Evolutionary conservation across 2,888 invertebrate species (phyloP).

Genomic region (Trachelus iudaicus): DNA sequence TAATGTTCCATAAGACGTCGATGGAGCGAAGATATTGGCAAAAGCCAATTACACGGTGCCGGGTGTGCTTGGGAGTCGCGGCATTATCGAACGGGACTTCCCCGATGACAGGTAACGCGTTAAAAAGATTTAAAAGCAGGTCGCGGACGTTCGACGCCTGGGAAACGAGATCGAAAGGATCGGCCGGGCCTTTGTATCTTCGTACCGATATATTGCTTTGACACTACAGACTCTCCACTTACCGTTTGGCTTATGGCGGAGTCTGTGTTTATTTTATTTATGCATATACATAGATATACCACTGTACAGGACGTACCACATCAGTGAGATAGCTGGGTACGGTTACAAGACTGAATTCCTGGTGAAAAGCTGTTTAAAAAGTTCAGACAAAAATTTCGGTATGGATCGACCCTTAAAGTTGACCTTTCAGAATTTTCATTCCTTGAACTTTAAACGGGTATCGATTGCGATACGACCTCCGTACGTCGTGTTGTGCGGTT

Average conservation of each 20-base stretch:
- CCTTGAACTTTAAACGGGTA: not conserved
- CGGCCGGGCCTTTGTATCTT: not conserved
- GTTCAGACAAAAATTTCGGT: not conserved
- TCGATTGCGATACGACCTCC: not conserved
- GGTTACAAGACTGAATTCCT: not conserved
- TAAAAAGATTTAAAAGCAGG: not conserved
- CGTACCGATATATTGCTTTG: not conserved
- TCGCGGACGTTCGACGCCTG: not conserved
- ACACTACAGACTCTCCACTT: not conserved
- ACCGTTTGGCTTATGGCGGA: not conserved
- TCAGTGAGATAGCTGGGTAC: not conserved
- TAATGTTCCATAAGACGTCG: slow-evolving; percentile 10
- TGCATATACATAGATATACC: not conserved
- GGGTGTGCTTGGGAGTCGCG: not conserved
- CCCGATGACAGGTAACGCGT: slow-evolving; percentile 17
- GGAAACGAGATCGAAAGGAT: slow-evolving; percentile 1
- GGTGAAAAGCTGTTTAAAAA: not conserved
- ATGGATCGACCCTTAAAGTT: not conserved
- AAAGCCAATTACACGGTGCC: slow-evolving; percentile 21
- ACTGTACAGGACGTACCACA: not conserved
- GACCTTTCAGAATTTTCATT: not conserved
- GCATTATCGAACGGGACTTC: slow-evolving; percentile 20
- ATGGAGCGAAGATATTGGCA: slow-evolving; percentile 20
- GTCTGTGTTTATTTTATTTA: not conserved
- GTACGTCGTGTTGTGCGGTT: not conserved